A percentile compares a stretch with the other conserved stretches of the same genome.
phyloP scores from a whole-genome alignment of 2,888 invertebrate species.

The Trachelus troglodyta region DNA sequence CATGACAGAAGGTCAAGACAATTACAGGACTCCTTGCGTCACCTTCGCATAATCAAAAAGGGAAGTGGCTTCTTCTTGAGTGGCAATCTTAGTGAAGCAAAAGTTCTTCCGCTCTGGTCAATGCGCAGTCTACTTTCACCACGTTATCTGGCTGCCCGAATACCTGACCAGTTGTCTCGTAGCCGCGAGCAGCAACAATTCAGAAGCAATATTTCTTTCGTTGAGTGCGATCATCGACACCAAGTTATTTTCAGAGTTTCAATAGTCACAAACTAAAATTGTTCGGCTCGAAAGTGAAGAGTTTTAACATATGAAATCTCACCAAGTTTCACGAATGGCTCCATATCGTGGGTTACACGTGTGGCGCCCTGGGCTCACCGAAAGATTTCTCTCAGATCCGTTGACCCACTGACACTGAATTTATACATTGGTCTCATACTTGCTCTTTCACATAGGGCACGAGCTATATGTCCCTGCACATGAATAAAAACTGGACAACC shows the following conservation, averaged over 20 bases:
- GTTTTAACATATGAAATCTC: neutral
- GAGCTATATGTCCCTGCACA: neutral
- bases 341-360: neutral
- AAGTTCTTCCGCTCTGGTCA: neutral
- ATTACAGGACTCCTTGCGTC: neutral
- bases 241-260: neutral
- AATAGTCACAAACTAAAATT: neutral
- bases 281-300: neutral
- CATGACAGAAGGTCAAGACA: neutral
- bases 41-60: neutral
- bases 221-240: neutral
- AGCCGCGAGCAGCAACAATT: no score
- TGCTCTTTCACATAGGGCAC: neutral
- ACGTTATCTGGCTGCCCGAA: neutral
- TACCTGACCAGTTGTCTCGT: neutral
- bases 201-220: neutral
- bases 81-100: neutral
- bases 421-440: constrained; percentile 9
- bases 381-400: constrained; percentile 52
- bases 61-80: neutral
- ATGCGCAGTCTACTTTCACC: neutral
- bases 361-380: neutral
- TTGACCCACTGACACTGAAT: constrained; percentile 66
- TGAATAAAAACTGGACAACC: neutral
- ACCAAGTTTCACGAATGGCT: neutral